Conservation (phyloP, 2,113 vertebrate species). For the Bubo scandiacus region DNA sequence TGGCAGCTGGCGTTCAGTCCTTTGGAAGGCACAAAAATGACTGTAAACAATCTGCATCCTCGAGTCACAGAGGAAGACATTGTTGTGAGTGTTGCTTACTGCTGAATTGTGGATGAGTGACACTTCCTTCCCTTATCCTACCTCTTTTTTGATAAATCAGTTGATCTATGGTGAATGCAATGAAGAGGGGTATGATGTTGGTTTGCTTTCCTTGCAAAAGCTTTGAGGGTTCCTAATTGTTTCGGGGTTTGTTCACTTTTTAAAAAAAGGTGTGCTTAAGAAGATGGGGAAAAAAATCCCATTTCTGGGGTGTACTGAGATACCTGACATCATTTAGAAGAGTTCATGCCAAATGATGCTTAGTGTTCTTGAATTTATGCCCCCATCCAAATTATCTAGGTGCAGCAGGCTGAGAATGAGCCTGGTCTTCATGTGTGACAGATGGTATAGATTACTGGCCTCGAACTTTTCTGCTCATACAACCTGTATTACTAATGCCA, state of each 20-base stretch:
- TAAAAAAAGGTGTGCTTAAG: neutral
- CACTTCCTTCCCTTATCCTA: neutral
- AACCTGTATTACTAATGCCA: neutral
- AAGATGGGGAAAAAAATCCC: neutral
- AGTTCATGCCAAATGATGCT: neutral
- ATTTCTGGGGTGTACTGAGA: neutral
- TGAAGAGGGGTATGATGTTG: neutral
- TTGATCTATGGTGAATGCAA: neutral
- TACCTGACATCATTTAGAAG: neutral
- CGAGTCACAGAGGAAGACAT: conserved; percentile 98
- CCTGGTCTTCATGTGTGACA: neutral
- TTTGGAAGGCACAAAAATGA: conserved; percentile 98
- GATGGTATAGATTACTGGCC: neutral
- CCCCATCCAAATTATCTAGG: neutral
- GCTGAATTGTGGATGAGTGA: neutral
- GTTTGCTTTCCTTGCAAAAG: neutral
- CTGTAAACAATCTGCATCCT: conserved; percentile 94
- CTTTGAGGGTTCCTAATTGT: neutral
- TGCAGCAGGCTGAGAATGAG: neutral
- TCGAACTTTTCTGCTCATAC: neutral
- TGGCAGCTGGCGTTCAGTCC: conserved; percentile 88
- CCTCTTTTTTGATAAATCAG: neutral
- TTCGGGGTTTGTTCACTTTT: neutral
- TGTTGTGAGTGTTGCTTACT: conserved; percentile 81
- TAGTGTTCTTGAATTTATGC: neutral